Percentiles rank a stretch among this genome's conserved stretches.
Conservation (phyloP, 1,140 invertebrate species). For the Cydia pomonella region DNA sequence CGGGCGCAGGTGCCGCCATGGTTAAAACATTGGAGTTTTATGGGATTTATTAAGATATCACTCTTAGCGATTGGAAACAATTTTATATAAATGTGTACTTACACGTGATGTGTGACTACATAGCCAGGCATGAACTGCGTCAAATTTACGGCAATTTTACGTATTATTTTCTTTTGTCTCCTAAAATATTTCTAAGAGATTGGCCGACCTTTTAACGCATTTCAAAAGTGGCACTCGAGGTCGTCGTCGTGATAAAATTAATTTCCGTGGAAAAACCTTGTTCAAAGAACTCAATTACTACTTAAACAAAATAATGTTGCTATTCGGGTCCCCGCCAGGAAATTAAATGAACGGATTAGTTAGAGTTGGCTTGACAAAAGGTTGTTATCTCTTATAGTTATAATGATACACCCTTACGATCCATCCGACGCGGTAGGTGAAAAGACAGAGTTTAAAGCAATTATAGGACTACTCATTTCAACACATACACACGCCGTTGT, state of each 20-base stretch:
- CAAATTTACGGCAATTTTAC: background rate
- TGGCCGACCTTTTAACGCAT: constrained; percentile 49
- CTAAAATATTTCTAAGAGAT: background rate
- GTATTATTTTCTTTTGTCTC: background rate
- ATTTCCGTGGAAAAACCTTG: constrained; percentile 73
- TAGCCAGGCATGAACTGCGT: background rate
- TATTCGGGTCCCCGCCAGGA: constrained; percentile 71
- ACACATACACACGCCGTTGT: constrained; percentile 50
- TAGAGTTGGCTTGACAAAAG: constrained; percentile 57
- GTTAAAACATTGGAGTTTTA: constrained; percentile 79
- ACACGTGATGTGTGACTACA: background rate
- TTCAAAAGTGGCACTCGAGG: constrained; percentile 50
- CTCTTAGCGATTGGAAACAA: constrained; percentile 62
- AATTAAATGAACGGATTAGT: constrained; percentile 75
- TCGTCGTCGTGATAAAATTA: constrained; percentile 54
- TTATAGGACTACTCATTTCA: constrained; percentile 58
- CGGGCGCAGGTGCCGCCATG: constrained; percentile 70
- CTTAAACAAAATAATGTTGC: constrained; percentile 75
- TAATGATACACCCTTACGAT: constrained; percentile 54
- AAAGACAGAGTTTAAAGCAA: constrained; percentile 59
- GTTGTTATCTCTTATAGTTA: constrained; percentile 67
- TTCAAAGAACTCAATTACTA: constrained; percentile 76
- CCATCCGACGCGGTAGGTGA: constrained; percentile 48
- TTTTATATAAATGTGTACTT: constrained; percentile 51
- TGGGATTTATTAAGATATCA: constrained; percentile 79